Evolutionary conservation across 2,888 invertebrate genomes (phyloP).

Genomic region (Frankliniella intonsa): DNA sequence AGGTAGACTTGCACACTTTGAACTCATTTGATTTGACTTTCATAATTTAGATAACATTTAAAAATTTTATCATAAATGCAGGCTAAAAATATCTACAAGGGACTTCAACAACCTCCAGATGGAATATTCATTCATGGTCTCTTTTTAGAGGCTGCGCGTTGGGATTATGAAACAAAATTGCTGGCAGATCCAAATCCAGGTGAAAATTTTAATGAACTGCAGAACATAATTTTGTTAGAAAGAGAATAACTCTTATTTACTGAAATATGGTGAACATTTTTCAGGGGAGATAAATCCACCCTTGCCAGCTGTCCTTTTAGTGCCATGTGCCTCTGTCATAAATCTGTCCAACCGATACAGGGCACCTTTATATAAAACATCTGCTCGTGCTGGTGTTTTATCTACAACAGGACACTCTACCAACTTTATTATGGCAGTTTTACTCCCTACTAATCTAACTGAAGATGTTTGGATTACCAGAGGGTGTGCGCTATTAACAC

Average conservation of each 20-base stretch:
- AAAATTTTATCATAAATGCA: constrained; percentile 38
- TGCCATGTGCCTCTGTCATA: constrained; percentile 60
- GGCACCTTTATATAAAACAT: constrained; percentile 83
- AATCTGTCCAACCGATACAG: constrained; percentile 56
- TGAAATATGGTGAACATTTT: constrained; percentile 35
- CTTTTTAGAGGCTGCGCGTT: constrained; percentile 83
- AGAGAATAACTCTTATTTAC: constrained; percentile 25
- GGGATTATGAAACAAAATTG: constrained; percentile 62
- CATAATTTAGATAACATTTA: background rate
- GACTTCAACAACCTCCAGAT: constrained; percentile 56
- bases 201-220: constrained; percentile 40
- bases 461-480: constrained; percentile 82
- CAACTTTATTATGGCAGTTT: constrained; percentile 79
- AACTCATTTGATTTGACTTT: background rate
- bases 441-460: constrained; percentile 59
- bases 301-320: constrained; percentile 63
- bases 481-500: constrained; percentile 81
- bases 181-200: constrained; percentile 76
- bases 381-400: constrained; percentile 75
- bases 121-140: constrained; percentile 74
- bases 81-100: constrained; percentile 52
- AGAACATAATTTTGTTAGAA: constrained; percentile 37
- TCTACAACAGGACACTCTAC: constrained; percentile 93
- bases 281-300: constrained; percentile 71
- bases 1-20: constrained; percentile 39